Evolutionary conservation across 2,888 invertebrate species (phyloP), one percentile per base, ranked within the genome.

Genomic region (Oscheius sp.): DNA sequence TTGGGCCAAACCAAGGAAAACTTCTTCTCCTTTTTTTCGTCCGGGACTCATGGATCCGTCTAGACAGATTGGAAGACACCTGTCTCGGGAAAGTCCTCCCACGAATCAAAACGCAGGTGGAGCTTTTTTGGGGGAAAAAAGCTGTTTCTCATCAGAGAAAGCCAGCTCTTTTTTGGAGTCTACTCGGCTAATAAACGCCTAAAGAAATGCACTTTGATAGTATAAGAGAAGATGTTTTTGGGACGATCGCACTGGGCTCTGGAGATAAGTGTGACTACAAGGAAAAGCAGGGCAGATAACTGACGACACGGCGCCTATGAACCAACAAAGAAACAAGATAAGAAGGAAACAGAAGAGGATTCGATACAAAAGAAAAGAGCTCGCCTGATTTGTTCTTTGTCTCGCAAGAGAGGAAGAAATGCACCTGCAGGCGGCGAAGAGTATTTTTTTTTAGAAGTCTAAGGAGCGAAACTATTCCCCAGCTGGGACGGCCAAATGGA

Each of bases 241-340:
- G n/a, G 34, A n/a, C 5, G 55, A 55, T 33, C 42, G 45, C 45
- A 29, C n/a, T 27, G 42, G 10, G 45, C 29, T n/a, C 39, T 12
- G 10, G 61, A 45, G 42, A 57, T 34, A 57, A 42, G 61, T 58
- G 20, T 25, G 61, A 61, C 61, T 46, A 52, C 42, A 34, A 27
- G 65, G 53, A 48, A 65, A 65, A 52, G 65, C 42, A 42, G 52
- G 31, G 53, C 4, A 65, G 65, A 53, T 53, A 65, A 42, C 53
- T 33, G 52, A 65, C 45, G 53, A 53, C 46, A 42, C 53, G 65
- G 53, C 52, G 65, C 65, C 64, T 50, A 34, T 33, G 48, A 31
- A 64, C 50, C 20, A 64, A 64, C 64, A 64, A 48, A 64, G 64
- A 64, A 64, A 64, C 64, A 64, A 48, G 64, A 64, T 64, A 64